Base-by-base conservation (phyloP, 64 coral and sea anemone species). In the Astreopora myriophthalma region DNA sequence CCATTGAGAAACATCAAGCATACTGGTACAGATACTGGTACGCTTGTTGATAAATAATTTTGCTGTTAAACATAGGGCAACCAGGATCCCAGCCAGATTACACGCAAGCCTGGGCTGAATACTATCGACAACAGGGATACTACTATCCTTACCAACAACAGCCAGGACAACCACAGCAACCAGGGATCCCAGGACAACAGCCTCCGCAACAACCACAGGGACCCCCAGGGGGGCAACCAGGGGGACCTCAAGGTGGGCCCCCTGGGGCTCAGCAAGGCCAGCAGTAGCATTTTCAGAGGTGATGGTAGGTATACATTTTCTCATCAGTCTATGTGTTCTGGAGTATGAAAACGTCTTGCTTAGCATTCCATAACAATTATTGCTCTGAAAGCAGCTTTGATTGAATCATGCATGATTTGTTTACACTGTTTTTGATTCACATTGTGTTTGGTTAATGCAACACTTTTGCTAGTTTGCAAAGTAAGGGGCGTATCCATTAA, bases 31-130 rank as follows among this genome's bases (percentile, higher is more conserved):
- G n/a, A n/a, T n/a, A n/a, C n/a, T n/a, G 42, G 42, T 46, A 4
- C 24, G 2, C 20, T 64, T 64, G 23, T 64, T 25, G 6, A 64
- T 24, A 30, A 17, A 23, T 58, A 42, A 30, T 34, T 23, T n/a
- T 23, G 36, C 37, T 33, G 31, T 9, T 63, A 65, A 34, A 30
- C 67, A 58, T 14, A 64, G 79, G 55, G 33, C 79, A 83, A 83
- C 52, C 52, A 35, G 93, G 93, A 42, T 87, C 79, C 29, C 97
- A 99, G 27, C 97, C 97, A 4, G 97, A 99, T 71, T 99, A 99
- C 91, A 88, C 93, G 6, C 94, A 91, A 5, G 94, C 94, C 27
- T 99, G 97, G 97, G 92, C 90, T 6, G 93, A 99, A 64, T 99
- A 88, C 35, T 99, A 95, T 69, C 86, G 93, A 84, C 90, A 93